Conservation (phyloP, 2,888 invertebrate species). For the Chaitophorus viminalis region DNA sequence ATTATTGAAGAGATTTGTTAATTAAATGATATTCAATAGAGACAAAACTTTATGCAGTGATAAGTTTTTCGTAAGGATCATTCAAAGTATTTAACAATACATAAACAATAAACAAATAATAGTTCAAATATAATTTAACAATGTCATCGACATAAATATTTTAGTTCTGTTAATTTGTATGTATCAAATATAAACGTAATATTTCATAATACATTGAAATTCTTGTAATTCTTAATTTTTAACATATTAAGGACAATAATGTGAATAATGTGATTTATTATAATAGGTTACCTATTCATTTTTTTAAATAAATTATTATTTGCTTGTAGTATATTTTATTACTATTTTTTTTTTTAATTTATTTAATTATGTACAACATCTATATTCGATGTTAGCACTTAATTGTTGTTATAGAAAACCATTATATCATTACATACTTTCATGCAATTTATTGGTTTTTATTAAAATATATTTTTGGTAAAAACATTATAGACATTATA, state of each 20-base stretch:
- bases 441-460: background rate
- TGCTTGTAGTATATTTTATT: too few relatives aligned
- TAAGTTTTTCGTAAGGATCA: conserved; percentile 3
- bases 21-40: conserved; percentile 33
- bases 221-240: too few relatives aligned
- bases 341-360: too few relatives aligned
- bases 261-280: too few relatives aligned
- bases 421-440: background rate
- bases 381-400: background rate
- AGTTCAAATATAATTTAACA: too few relatives aligned
- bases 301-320: too few relatives aligned
- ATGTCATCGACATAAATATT: too few relatives aligned
- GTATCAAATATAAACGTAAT: too few relatives aligned
- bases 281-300: too few relatives aligned
- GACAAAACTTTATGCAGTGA: background rate
- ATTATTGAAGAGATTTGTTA: conserved; percentile 36
- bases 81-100: background rate
- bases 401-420: background rate
- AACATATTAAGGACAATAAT: too few relatives aligned
- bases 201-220: too few relatives aligned
- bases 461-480: background rate
- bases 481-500: background rate
- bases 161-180: too few relatives aligned
- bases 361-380: background rate
- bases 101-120: background rate